A percentile compares a stretch with the other conserved stretches of the same genome.
These are phyloP conservation scores for Hesperia comma DNA, from an alignment of 2,888 invertebrate species.

Conservation along the genomic window DNA sequence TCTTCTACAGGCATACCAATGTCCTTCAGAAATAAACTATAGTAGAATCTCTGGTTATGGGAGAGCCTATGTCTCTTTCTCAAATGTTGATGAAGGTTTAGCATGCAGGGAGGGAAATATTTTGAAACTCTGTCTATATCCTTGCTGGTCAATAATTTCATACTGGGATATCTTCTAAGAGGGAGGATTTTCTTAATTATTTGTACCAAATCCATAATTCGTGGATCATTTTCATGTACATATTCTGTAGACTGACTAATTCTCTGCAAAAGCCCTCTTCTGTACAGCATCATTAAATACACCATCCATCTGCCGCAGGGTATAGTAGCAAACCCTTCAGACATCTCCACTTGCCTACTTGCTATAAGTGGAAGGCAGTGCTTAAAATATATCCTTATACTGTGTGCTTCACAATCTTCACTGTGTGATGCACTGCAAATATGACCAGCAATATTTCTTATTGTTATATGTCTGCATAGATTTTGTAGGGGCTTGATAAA, in stretches of 20 bases:
- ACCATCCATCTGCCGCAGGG: conserved; percentile 84
- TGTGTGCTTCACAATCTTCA: conserved; percentile 55
- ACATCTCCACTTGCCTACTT: conserved; percentile 77
- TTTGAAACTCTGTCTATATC: conserved; percentile 71
- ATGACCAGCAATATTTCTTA: conserved; percentile 69
- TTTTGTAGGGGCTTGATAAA: conserved; percentile 52
- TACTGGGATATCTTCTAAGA: conserved; percentile 30
- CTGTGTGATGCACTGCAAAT: conserved; percentile 53
- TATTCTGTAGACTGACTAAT: conserved; percentile 56
- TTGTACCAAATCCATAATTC: conserved; percentile 62
- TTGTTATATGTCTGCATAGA: conserved; percentile 63
- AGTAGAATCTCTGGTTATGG: conserved; percentile 86
- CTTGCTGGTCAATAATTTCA: conserved; percentile 53
- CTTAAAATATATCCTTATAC: conserved; percentile 79
- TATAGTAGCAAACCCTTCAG: conserved; percentile 77
- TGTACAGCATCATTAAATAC: conserved; percentile 75
- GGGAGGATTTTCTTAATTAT: conserved; percentile 50
- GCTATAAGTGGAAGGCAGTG: conserved; percentile 81
- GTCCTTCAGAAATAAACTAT: conserved; percentile 88
- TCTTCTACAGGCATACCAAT: conserved; percentile 87
- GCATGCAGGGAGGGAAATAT: conserved; percentile 87
- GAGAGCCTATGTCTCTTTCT: conserved; percentile 85
- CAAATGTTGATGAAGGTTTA: conserved; percentile 82
- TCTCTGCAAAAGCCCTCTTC: conserved; percentile 65
- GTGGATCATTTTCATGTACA: conserved; percentile 60